These are phyloP conservation scores for Trichogramma dendrolimi DNA, from an alignment of 2,888 invertebrate species.

Conservation along the genomic window DNA sequence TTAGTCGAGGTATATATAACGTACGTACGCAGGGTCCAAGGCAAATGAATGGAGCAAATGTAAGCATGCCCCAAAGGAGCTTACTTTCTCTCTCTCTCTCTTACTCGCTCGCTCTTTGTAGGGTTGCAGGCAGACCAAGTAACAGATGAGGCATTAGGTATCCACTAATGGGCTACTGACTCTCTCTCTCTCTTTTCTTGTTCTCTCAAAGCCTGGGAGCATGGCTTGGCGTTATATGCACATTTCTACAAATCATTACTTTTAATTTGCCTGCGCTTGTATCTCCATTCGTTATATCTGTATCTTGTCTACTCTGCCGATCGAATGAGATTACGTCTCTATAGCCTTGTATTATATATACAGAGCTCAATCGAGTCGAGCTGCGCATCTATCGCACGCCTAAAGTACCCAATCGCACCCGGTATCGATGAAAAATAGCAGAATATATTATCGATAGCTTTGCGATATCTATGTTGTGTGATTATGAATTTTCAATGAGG, in stretches of 20 bases:
- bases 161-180: conserved; percentile 35
- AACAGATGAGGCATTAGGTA: conserved; percentile 52
- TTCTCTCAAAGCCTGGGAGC: conserved; percentile 45
- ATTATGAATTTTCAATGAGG: too few species aligned
- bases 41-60: conserved; percentile 45
- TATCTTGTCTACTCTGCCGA: too few species aligned
- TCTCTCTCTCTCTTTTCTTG: conserved; percentile 14
- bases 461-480: too few species aligned
- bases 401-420: too few species aligned
- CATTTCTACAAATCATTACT: conserved; percentile 54
- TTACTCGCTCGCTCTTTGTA: conserved; percentile 6
- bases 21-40: conserved; percentile 22
- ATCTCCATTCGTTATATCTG: too few species aligned
- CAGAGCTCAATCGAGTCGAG: too few species aligned
- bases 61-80: conserved; percentile 47
- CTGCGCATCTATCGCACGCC: too few species aligned
- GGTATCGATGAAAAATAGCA: too few species aligned
- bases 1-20: background rate
- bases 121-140: conserved; percentile 42
- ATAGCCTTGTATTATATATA: too few species aligned
- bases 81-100: conserved; percentile 18
- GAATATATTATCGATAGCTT: too few species aligned
- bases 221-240: conserved; percentile 30
- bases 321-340: too few species aligned
- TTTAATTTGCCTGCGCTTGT: conserved; percentile 47